Conservation (phyloP, 1,140 invertebrate genomes). For the Piezodorus guildinii region DNA sequence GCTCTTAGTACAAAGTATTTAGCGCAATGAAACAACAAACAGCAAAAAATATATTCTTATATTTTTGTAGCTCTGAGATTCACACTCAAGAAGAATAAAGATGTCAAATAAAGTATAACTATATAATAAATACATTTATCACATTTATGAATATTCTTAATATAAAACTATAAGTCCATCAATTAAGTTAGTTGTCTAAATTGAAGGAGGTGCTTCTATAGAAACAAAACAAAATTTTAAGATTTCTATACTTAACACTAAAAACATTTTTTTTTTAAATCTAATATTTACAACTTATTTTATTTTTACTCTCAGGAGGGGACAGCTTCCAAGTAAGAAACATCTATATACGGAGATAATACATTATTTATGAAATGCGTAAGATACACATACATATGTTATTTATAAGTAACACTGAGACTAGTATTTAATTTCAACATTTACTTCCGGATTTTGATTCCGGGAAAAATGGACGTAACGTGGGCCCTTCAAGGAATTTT, state of each 20-base stretch:
- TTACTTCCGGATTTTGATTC: neutral
- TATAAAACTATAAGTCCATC: slow-evolving; percentile 15
- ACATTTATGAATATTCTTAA: slow-evolving; percentile 13
- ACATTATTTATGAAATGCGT: neutral
- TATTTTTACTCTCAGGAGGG: slow-evolving; percentile 1
- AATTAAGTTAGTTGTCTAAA: neutral
- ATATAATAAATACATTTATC: slow-evolving; percentile 13
- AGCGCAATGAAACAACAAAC: slow-evolving; percentile 3
- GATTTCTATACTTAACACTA: neutral
- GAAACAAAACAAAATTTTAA: neutral
- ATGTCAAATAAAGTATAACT: slow-evolving; percentile 2
- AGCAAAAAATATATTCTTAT: slow-evolving; percentile 8
- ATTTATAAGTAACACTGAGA: slow-evolving; percentile 1
- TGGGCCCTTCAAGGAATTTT: neutral
- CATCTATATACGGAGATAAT: neutral
- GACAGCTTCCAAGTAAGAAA: neutral
- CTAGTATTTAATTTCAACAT: neutral
- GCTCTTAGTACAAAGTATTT: slow-evolving; percentile 1
- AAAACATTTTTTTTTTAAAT: neutral
- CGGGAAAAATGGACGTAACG: neutral
- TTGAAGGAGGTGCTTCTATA: neutral
- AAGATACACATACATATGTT: neutral
- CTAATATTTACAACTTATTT: neutral
- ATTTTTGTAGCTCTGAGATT: slow-evolving; percentile 8
- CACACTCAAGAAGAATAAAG: slow-evolving; percentile 1